Evolutionary conservation across 2,797 vertebrate species (phyloP), one percentile per base, ranked within the genome.

Genomic region (Hypotaenidia philippensis): DNA sequence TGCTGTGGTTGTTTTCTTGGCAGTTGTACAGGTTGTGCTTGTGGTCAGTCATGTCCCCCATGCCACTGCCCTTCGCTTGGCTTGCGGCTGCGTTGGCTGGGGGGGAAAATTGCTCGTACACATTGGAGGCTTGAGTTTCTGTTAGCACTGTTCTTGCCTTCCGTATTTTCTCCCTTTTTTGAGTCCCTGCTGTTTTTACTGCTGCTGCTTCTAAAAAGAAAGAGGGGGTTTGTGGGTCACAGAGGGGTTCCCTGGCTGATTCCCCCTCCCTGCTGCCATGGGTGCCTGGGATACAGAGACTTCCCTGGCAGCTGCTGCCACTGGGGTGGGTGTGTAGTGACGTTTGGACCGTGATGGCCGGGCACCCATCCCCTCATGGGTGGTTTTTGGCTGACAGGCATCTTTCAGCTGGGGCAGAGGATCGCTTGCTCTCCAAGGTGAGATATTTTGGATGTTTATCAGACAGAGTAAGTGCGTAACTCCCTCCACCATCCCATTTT

Each of bases 251-350:
- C 19, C 4, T 26, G 55, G 65, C 53, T 64, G 63, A 6, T 45
- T 6, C 9, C 6, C 10, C n/a, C 10, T 1, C 11, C 6, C 29
- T 11, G 41, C 68, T 59, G 78, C 71, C 34, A 4, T 50, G n/a
- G 9, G 49, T 52, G 59, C 32, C n/a, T 8, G 20, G 72, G 50
- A 29, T 19, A 11, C 5, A 6, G 40, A 77, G 61, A 12, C 66
- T 65, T 74, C n/a, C 3, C 4, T 26, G 56, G 89, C 57, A n/a
- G 23, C 79, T 50, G 2, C 0, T 38, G 19, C 25, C 11, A 1
- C 1, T 15, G 29, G 11, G 49, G 49, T 9, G 14, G 25, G 49
- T 15, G 8, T 78, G 83, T 36, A 3, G 16, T 76, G 8, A 41
- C 21, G 32, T 68, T 66, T 52, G 45, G 69, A 63, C 31, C 29